Base-by-base conservation (phyloP, 2,888 invertebrate genomes). In the Mimachlamys varia region DNA sequence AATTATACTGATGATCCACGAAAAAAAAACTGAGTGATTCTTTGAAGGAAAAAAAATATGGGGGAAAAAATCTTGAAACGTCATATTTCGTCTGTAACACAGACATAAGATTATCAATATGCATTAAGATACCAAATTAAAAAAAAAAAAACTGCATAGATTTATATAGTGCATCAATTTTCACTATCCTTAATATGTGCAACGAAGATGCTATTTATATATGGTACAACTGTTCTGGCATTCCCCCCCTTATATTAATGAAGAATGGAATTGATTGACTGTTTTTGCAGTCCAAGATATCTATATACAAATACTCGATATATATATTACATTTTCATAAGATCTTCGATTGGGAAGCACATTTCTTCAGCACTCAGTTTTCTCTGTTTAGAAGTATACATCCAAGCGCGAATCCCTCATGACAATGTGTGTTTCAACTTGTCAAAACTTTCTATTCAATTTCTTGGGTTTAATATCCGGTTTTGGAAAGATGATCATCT, bases 111-210 rank as follows among this genome's bases (percentile, higher is more conserved):
- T 76, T 76, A 76, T 76, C 76, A 76, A 33, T 76, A 76, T 76
- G 33, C 76, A 76, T 76, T 33, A 76, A 76, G 76, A 76, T 76
- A 76, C 76, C 76, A 76, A 76, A 76, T 33, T 76, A 33, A 33
- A 76, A 27, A 76, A 76, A 76, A 76, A 58, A 76, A 76, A 76
- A 76, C 76, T 76, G 76, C 76, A 76, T 76, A 76, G 76, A 76
- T 76, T 76, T 33, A 76, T 58, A 58, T 76, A 76, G 76, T 76
- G 76, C 76, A 76, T 76, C 76, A 76, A 76, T 76, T 76, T 76
- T 33, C 76, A 76, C 76, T 76, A 76, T 76, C 76, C 76, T 76
- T 76, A 33, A 53, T 33, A 76, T 27, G 76, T 76, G 76, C 76
- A 76, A 76, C 27, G 33, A 53, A 76, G 76, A 76, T 33, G 76